Percentiles rank a stretch among this genome's conserved stretches.
These are phyloP conservation scores for Syrista parreyssii DNA, from an alignment of 2,888 invertebrate genomes.

Conservation along the genomic window DNA sequence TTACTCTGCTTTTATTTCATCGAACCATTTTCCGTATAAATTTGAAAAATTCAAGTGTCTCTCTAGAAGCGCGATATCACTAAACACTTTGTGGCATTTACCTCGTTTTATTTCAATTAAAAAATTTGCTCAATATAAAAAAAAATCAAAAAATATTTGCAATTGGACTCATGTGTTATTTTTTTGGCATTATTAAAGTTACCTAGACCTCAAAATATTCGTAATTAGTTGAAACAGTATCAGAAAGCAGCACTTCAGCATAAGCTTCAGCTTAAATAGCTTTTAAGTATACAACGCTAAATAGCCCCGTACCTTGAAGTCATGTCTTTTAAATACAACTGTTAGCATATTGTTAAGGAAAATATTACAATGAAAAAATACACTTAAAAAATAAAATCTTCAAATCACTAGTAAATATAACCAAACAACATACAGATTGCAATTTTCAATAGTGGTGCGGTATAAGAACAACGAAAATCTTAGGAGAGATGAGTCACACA, in stretches of 20 bases:
- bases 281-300: neutral
- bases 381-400: too few relatives aligned
- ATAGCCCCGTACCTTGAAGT: neutral
- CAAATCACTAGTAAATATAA: too few relatives aligned
- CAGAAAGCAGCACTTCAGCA: neutral
- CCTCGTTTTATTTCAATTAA: neutral
- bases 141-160: neutral
- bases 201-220: neutral
- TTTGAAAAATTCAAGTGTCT: neutral
- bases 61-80: neutral
- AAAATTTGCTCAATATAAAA: neutral
- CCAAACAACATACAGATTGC: too few relatives aligned
- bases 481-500: neutral
- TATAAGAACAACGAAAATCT: neutral
- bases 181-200: neutral
- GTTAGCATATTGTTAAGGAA: too few relatives aligned
- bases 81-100: neutral
- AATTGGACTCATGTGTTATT: neutral
- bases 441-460: too few relatives aligned
- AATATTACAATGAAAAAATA: too few relatives aligned
- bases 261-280: neutral
- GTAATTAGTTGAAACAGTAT: neutral
- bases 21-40: neutral
- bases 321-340: too few relatives aligned
- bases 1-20: too few relatives aligned